Percentiles rank a stretch among this genome's conserved stretches.
Conservation (phyloP, 2,113 vertebrate genomes). For the Scortum barcoo region DNA sequence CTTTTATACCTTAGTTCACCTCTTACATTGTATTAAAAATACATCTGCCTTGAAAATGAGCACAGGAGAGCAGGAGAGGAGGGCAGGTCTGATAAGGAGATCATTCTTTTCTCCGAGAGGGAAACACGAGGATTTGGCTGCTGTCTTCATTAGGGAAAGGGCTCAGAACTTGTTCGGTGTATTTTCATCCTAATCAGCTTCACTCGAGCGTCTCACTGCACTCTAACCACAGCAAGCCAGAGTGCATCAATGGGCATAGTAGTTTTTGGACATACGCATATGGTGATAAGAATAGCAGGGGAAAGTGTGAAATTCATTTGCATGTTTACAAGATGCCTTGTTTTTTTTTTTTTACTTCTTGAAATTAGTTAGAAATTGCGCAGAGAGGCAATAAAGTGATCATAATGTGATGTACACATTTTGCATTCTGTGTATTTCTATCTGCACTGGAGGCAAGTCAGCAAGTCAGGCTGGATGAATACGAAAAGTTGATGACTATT, state of each 20-base stretch:
- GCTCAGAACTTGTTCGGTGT: conserved; percentile 27
- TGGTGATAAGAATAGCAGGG: neutral
- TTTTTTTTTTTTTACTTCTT: neutral
- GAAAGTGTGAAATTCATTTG: neutral
- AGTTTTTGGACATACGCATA: neutral
- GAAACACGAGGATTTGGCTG: conserved; percentile 53
- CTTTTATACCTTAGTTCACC: conserved; percentile 27
- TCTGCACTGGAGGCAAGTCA: neutral
- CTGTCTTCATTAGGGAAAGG: conserved; percentile 38
- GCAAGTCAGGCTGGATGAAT: neutral
- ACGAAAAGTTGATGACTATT: neutral
- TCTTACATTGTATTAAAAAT: conserved; percentile 44
- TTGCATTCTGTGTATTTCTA: conserved; percentile 9
- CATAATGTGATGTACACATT: neutral
- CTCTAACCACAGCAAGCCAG: neutral
- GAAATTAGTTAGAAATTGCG: conserved; percentile 1
- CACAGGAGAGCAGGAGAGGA: conserved; percentile 7
- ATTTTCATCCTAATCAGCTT: conserved; percentile 34
- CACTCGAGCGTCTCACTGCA: neutral
- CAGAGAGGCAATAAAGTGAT: neutral
- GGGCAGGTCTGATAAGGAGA: conserved; percentile 9
- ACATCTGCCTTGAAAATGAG: conserved; percentile 36
- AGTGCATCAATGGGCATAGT: neutral
- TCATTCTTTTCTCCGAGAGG: conserved; percentile 9
- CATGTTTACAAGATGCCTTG: neutral